phyloP scores from a whole-genome alignment of 2,888 invertebrate genomes.

The Stenodema calcarata region DNA sequence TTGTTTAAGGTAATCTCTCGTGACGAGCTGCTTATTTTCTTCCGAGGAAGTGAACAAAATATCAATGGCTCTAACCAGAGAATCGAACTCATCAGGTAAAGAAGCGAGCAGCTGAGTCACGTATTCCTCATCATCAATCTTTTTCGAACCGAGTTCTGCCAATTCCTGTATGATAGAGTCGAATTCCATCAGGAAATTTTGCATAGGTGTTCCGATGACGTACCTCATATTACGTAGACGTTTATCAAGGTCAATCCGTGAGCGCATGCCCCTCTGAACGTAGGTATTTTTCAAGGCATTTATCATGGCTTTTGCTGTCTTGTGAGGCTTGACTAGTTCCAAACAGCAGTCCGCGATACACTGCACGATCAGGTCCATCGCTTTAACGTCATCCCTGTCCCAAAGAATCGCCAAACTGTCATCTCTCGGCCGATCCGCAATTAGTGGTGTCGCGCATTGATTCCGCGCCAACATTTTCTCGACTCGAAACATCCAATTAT shows the following conservation, averaged over 20 bases:
- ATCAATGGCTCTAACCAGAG: background rate
- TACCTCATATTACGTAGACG: background rate
- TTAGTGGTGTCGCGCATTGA: background rate
- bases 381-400: conserved; percentile 4
- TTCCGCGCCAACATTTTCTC: conserved; percentile 2
- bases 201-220: too few species aligned
- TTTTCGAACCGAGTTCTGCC: too few species aligned
- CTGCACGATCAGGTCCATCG: conserved; percentile 27
- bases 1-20: conserved; percentile 1
- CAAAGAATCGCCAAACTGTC: background rate
- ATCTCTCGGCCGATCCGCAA: background rate
- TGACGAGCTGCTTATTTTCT: background rate
- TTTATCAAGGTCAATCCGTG: background rate
- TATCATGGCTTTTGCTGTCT: conserved; percentile 11
- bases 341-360: conserved; percentile 5
- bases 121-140: too few species aligned
- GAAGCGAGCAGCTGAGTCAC: too few species aligned
- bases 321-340: background rate
- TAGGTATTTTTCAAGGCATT: background rate
- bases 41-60: background rate
- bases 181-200: too few species aligned
- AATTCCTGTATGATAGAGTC: too few species aligned
- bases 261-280: background rate
- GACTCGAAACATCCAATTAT: conserved; percentile 8
- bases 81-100: background rate